Evolutionary conservation across 2,888 invertebrate genomes (phyloP).

Genomic region (Cheilosia variabilis): DNA sequence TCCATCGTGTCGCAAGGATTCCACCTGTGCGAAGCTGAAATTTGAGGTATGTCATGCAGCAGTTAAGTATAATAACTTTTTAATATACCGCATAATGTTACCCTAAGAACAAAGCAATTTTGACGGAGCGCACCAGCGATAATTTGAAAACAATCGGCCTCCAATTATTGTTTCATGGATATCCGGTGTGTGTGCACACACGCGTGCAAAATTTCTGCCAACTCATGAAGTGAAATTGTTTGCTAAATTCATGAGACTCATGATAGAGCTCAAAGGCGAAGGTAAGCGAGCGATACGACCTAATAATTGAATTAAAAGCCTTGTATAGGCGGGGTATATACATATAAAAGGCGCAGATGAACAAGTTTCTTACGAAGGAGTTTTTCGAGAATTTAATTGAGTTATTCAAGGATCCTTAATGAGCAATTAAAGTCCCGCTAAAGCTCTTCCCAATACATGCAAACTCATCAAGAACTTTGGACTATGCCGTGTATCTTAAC

Average conservation of each 20-base stretch:
- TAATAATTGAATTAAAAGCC: slow-evolving; percentile 63
- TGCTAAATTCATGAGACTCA: not conserved
- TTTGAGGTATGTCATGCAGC: no score
- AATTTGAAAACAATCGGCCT: no score
- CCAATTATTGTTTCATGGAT: no score
- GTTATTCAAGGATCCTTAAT: slow-evolving; percentile 59
- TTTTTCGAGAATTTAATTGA: slow-evolving; percentile 56
- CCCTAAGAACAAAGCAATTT: no score
- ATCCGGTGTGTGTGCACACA: no score
- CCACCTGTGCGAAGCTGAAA: no score
- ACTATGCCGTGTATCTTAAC: slow-evolving; percentile 25
- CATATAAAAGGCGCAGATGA: not conserved
- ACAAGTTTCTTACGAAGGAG: not conserved
- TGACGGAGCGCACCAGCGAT: no score
- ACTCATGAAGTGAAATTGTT: no score
- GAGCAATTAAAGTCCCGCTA: slow-evolving; percentile 64
- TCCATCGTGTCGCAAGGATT: no score
- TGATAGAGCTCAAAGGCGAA: not conserved
- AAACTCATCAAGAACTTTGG: slow-evolving; percentile 65
- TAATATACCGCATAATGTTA: no score
- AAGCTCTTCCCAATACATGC: slow-evolving; percentile 51
- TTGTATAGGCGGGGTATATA: not conserved
- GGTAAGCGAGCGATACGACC: slow-evolving; percentile 38
- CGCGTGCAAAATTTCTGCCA: no score
- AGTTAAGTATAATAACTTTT: no score